Evolutionary conservation across 2,888 invertebrate species (phyloP), one percentile per base, ranked within the genome.

Genomic region (Nomada flava): DNA sequence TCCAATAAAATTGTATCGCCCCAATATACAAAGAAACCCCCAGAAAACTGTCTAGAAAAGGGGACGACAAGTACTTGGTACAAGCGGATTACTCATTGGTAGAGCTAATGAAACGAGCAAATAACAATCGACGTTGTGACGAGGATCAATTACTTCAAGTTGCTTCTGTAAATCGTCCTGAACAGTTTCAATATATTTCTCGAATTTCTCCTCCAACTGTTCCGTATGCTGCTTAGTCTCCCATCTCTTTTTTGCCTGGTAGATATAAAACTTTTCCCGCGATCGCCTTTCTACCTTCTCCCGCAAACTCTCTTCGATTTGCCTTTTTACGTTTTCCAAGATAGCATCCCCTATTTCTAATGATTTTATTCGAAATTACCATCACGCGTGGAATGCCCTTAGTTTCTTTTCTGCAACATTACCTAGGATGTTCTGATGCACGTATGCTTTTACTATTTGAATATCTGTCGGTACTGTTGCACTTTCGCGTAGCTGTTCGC

Each of bases 351-450:
- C 91, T 53, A 92, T 78, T 23, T 83, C 83, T 83, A 55, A 50
- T 4, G 18, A 71, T 55, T 63, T 50, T 11, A 42, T 65, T 62
- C n/a, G n/a, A 71, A 18, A 23, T 55, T 69, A 50, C 11, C 59
- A 3, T 18, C 18, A 4, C 15, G n/a, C 10, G 36, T 5, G 18
- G 15, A 23, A 59, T 13, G 11, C 1, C n/a, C 26, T 44, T 7
- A 20, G 13, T 53, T n/a, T 18, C 10, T 0, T 26, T 20, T 47
- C 15, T 36, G 7, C n/a, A 10, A 26, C 47, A 23, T 52, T 83
- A 91, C 91, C 88, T 84, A 92, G 82, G 73, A 92, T 90, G 76
- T 88, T 84, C 74, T 86, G 80, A 62, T 92, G 92, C 15, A 91
- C 86, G 20, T 82, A 79, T 29, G 87, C 86, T 84, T 88, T 92